Base-by-base conservation (phyloP, 2,113 vertebrate genomes). In the Psammodynastes pulverulentus region DNA sequence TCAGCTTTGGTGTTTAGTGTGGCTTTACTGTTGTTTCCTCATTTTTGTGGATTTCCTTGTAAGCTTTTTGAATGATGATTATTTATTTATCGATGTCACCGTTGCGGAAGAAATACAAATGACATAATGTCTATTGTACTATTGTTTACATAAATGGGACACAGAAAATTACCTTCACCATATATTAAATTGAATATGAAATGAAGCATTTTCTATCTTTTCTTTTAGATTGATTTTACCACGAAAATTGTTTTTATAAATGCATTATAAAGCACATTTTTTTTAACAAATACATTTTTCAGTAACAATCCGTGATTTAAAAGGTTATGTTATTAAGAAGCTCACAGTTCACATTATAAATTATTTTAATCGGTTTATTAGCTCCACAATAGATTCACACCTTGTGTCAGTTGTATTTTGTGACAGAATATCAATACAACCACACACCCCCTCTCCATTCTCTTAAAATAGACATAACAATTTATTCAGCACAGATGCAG, bases 371-470 rank as follows among this genome's bases (percentile, higher is more conserved):
- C 86, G 26, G 87, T 58, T 87, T 72, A 93, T 89, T 93, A 87
- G 23, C 48, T 92, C 53, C 67, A 79, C 34, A 91, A 93, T 89
- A 93, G 86, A 92, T 0, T 0, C 34, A 86, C 19, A 90, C 13
- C 15, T 92, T 43, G 91, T 93, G 79, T 67, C 72, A 93, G 89
- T 90, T 6, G 62, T 87, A 88, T 92, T 92, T 91, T 94, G 85
- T 26, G 92, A 46, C 46, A 56, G 24, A 67, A 54, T 88, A 45
- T 93, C 79, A 29, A 92, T 89, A 86, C 1, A 53, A 92, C 91
- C 91, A 52, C 58, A 15, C 48, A 56, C 9, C 19, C 17, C 9
- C 34, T 45, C 84, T 89, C 92, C 39, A 79, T 0, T 62, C 88
- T 48, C 34, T 26, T 89, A 54, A 91, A 79, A 85, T 58, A 34